Evolutionary conservation across 1,140 invertebrate genomes (phyloP).

Genomic region (Nasonia giraulti): DNA sequence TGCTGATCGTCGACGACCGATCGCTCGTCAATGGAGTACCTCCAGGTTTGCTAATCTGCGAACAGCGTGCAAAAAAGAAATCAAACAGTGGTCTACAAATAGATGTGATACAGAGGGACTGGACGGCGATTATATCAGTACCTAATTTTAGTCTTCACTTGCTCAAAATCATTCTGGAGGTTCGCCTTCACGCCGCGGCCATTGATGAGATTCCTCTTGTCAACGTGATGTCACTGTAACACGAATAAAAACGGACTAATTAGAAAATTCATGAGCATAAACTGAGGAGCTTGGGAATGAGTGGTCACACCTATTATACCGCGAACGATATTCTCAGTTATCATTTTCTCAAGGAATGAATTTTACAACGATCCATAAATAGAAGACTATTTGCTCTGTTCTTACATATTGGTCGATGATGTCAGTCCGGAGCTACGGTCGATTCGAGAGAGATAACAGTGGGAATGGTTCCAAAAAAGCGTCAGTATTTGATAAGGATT

Average conservation of each 20-base stretch:
- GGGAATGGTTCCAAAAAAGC: no score
- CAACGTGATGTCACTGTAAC: not conserved
- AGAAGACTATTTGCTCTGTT: no score
- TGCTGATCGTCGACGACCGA: no score
- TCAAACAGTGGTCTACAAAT: not conserved
- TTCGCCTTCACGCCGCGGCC: not conserved
- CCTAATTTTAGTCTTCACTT: slow-evolving; percentile 13
- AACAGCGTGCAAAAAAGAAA: not conserved
- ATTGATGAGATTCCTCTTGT: not conserved
- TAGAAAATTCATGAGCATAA: not conserved
- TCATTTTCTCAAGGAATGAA: not conserved
- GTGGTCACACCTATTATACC: not conserved
- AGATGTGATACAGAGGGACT: no score
- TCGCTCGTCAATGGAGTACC: no score
- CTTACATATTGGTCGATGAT: no score
- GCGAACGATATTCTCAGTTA: not conserved
- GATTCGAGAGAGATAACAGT: no score
- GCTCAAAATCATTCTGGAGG: not conserved
- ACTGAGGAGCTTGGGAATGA: not conserved
- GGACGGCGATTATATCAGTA: not conserved
- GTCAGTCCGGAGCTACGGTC: no score
- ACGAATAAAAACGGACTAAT: slow-evolving; percentile 3
- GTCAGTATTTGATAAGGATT: no score
- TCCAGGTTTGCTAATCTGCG: not conserved
- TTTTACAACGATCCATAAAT: no score